Conservation (phyloP, 2,113 vertebrate species). For the Hiodon tergisus region DNA sequence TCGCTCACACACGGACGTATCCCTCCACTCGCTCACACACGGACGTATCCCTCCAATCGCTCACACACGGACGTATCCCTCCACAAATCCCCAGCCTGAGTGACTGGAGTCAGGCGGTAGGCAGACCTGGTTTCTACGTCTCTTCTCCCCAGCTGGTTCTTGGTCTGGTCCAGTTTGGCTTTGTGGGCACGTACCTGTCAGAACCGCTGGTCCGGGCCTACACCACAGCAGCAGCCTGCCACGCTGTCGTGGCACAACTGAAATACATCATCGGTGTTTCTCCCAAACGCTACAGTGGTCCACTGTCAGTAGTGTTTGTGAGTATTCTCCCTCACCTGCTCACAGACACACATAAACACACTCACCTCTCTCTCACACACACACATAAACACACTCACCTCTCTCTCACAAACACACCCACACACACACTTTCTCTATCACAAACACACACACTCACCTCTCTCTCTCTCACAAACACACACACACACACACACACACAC, state of each 20-base stretch:
- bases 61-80: too few species aligned
- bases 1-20: too few species aligned
- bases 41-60: too few species aligned
- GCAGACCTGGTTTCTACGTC: background rate
- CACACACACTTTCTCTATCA: background rate
- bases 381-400: background rate
- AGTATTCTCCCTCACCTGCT: conserved; percentile 36
- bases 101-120: background rate
- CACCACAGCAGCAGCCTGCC: conserved; percentile 64
- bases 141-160: conserved; percentile 56
- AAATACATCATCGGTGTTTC: conserved; percentile 68
- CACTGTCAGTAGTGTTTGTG: conserved; percentile 62
- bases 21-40: background rate
- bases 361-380: background rate
- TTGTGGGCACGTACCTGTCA: conserved; percentile 72
- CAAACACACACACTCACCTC: too few species aligned
- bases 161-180: conserved; percentile 70
- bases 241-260: conserved; percentile 67
- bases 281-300: conserved; percentile 48
- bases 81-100: too few species aligned
- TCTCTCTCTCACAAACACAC: background rate
- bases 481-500: too few species aligned
- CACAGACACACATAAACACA: background rate
- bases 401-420: background rate
- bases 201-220: conserved; percentile 70